These are phyloP conservation scores for Pseudanteris insignis DNA, from an alignment of 2,888 invertebrate genomes.

Conservation along the genomic window DNA sequence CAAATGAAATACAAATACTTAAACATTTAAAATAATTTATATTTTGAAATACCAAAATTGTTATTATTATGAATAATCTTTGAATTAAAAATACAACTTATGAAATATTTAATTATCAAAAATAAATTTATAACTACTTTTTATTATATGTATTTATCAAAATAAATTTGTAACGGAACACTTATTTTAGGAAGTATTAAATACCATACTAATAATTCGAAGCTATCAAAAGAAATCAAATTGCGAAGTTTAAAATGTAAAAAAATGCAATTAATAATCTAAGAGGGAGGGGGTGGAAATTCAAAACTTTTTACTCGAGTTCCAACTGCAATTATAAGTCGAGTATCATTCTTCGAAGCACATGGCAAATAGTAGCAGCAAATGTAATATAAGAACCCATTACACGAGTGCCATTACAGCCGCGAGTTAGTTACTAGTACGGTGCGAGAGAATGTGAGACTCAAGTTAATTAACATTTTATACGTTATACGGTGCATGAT, in stretches of 20 bases:
- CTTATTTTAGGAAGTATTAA: too few species aligned
- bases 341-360: conserved; percentile 27
- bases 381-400: conserved; percentile 30
- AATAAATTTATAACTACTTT: too few species aligned
- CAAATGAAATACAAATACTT: too few species aligned
- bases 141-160: not conserved
- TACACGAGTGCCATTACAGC: conserved; percentile 28
- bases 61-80: too few species aligned
- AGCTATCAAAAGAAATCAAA: not conserved
- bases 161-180: not conserved
- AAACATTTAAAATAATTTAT: too few species aligned
- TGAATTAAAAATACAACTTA: too few species aligned
- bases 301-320: conserved; percentile 14
- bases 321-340: conserved; percentile 26
- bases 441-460: conserved; percentile 17
- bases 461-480: conserved; percentile 32
- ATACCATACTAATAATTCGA: too few species aligned
- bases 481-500: conserved; percentile 16
- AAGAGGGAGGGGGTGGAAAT: conserved; percentile 5
- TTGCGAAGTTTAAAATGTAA: not conserved
- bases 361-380: conserved; percentile 27
- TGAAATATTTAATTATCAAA: too few species aligned
- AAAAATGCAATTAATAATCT: conserved; percentile 5
- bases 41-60: too few species aligned
- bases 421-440: conserved; percentile 13